These are phyloP conservation scores for Neodiprion fabricii DNA, from an alignment of 1,140 invertebrate genomes.

Conservation along the genomic window DNA sequence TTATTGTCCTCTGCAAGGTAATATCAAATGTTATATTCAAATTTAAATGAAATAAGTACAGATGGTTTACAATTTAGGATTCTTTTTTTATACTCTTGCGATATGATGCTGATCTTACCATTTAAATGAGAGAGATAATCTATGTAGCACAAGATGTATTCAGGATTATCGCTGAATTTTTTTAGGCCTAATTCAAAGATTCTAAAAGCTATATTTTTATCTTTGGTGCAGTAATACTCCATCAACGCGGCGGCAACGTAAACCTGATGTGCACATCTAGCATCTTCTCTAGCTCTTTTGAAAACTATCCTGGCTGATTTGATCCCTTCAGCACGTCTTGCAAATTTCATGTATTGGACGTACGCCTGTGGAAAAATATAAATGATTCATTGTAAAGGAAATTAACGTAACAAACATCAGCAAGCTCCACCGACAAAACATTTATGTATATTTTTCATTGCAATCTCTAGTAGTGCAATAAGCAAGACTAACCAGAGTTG, in stretches of 20 bases:
- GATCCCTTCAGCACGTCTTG: slow-evolving; percentile 95
- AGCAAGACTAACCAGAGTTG: slow-evolving; percentile 79
- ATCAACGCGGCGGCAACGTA: slow-evolving; percentile 96
- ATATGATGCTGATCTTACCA: slow-evolving; percentile 65
- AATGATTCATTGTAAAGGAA: neutral
- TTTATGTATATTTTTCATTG: slow-evolving; percentile 11
- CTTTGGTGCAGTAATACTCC: slow-evolving; percentile 99
- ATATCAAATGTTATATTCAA: neutral
- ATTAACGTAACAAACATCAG: slow-evolving; percentile 15
- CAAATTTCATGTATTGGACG: slow-evolving; percentile 99
- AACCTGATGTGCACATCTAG: slow-evolving; percentile 85
- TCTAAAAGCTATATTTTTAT: slow-evolving; percentile 97
- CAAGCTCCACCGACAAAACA: neutral
- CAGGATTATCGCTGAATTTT: slow-evolving; percentile 92
- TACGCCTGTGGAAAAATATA: slow-evolving; percentile 74
- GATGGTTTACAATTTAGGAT: neutral
- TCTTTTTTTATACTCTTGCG: neutral
- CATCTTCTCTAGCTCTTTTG: slow-evolving; percentile 93
- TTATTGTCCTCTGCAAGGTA: slow-evolving; percentile 93
- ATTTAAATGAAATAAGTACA: neutral
- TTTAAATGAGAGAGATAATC: slow-evolving; percentile 98
- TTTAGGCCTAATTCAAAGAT: slow-evolving; percentile 98
- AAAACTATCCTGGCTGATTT: slow-evolving; percentile 95
- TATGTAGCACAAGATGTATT: slow-evolving; percentile 95
- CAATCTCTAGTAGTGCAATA: slow-evolving; percentile 1